These are phyloP conservation scores for Columbina picui DNA, from an alignment of 2,113 vertebrate genomes.

Conservation along the genomic window DNA sequence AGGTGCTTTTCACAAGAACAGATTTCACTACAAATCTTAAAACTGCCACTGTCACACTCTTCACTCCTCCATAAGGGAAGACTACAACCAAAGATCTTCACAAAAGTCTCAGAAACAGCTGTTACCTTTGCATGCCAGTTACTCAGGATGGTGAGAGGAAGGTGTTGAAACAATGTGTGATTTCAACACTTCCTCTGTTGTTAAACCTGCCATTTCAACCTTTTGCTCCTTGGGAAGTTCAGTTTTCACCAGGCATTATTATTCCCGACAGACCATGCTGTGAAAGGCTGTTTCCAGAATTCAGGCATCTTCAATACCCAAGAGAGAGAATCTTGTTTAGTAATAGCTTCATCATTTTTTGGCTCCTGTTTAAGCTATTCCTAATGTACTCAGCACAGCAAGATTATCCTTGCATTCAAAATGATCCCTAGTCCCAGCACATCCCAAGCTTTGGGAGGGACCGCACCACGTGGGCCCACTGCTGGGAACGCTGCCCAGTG, in stretches of 20 bases:
- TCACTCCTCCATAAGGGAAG: background rate
- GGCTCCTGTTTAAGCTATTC: background rate
- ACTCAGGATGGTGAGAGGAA: background rate
- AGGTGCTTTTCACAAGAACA: slow-evolving; percentile 14
- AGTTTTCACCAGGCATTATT: background rate
- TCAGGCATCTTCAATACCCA: background rate
- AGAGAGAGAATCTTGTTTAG: background rate
- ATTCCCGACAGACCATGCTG: background rate
- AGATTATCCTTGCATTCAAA: background rate
- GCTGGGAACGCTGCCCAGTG: background rate
- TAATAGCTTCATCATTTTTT: background rate
- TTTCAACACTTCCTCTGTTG: background rate
- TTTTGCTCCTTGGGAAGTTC: background rate
- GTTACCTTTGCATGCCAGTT: background rate
- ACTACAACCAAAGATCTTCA: slow-evolving; percentile 1
- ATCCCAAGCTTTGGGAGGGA: background rate
- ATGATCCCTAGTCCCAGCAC: background rate
- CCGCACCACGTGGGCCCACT: background rate
- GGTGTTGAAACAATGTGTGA: background rate
- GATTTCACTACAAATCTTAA: slow-evolving; percentile 1
- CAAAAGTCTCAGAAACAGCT: background rate
- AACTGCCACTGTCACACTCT: background rate
- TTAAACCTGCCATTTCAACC: background rate
- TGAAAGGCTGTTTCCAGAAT: background rate
- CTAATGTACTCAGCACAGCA: background rate